phyloP scores from a whole-genome alignment of 2,797 vertebrate genomes.

The Scyliorhinus canicula region DNA sequence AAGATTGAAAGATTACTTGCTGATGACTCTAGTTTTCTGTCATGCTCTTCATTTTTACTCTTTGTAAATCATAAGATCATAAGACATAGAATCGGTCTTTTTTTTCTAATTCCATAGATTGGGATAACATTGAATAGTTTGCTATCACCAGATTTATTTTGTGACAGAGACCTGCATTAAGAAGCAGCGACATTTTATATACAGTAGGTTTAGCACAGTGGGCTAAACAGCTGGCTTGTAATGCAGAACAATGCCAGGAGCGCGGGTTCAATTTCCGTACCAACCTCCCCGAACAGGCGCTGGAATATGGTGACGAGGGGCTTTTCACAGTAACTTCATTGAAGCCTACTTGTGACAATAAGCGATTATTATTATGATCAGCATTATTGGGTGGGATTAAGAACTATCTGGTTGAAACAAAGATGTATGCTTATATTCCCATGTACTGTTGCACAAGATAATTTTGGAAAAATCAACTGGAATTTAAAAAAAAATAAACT shows the following conservation, averaged over 20 bases:
- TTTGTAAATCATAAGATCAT: not conserved
- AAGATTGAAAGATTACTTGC: not conserved
- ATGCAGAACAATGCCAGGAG: too few species aligned
- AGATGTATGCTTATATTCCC: not conserved
- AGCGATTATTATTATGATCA: not conserved
- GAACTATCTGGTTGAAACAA: not conserved
- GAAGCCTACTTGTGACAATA: too few species aligned
- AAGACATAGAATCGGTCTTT: too few species aligned
- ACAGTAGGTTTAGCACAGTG: too few species aligned
- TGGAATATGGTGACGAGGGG: too few species aligned
- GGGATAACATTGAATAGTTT: not conserved
- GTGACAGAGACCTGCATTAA: not conserved
- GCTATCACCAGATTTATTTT: not conserved
- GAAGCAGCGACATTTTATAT: not conserved
- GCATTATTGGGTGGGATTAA: not conserved
- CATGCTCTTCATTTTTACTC: not conserved
- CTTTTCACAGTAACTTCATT: too few species aligned
- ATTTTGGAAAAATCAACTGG: not conserved
- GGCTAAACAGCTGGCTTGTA: too few species aligned
- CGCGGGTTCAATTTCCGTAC: too few species aligned
- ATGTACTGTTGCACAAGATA: not conserved
- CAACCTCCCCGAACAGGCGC: too few species aligned
- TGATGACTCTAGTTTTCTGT: not conserved
- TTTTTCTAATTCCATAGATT: not conserved
- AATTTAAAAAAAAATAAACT: too few species aligned